Evolutionary conservation across 2,888 invertebrate genomes (phyloP), one percentile per base, ranked within the genome.

Genomic region (Autographa pulchrina): DNA sequence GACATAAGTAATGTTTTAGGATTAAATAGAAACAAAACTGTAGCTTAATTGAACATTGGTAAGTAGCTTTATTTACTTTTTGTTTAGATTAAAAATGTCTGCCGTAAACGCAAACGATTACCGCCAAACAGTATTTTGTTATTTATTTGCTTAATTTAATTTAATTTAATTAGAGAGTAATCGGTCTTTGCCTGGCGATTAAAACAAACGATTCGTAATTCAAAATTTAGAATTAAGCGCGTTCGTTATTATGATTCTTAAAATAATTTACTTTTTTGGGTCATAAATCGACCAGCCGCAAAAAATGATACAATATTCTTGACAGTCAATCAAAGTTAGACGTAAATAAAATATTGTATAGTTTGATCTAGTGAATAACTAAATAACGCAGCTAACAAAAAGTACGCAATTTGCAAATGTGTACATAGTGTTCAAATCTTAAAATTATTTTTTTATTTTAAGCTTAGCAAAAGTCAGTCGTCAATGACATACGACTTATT

Each of bases 1-100:
- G 77, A 84, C 76, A 72, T 79, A 82, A 79, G 65, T 82, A 82
- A 84, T 82, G 81, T 81, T 73, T 75, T 66, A 74, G 74, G 74
- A 83, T 82, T 74, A 80, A 71, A 74, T 77, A 78, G 52, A 74
- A 83, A 83, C 70, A 74, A 78, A 75, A 81, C 68, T 72, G 76
- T 74, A 69, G 70, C 72, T 77, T 83, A 83, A 83, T 81, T 83
- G 79, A 75, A 79, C 71, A 68, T 61, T 54, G 74, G 69, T 83
- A 81, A 70, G 70, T 68, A 65, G 68, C 14, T 63, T 74, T 31
- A 31, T 31, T 25, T 70, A 66, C 64, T 75, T 75, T 75, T 77
- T 74, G 43, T 60, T 18, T 62, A 61, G 70, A 69, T 79, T 74
- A 72, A 73, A 66, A 75, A 79, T 75, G 77, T 70, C 60, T 73